Conservation (phyloP, 1,140 invertebrate species). For the Drosophila varians region DNA sequence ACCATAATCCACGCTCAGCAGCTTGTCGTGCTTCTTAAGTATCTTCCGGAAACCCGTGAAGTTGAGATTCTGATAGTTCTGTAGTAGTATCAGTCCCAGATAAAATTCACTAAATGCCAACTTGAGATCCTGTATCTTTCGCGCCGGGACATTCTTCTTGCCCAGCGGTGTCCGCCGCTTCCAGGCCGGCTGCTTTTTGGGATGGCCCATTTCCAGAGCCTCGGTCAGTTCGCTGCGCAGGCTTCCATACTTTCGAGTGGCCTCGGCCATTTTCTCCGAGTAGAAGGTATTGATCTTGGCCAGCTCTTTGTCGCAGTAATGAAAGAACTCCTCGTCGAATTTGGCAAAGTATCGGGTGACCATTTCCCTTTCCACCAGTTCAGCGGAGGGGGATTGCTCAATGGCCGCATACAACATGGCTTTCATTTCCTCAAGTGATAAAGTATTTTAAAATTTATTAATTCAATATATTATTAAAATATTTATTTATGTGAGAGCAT, state of each 20-base stretch:
- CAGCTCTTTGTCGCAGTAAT: constrained; percentile 93
- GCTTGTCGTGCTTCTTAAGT: constrained; percentile 96
- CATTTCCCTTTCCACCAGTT: constrained; percentile 88
- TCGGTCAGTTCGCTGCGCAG: constrained; percentile 89
- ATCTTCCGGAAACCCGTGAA: constrained; percentile 97
- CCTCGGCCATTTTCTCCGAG: constrained; percentile 94
- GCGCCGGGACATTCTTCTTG: constrained; percentile 85
- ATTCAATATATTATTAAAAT: neutral
- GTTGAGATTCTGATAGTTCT: constrained; percentile 92
- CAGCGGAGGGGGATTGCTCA: constrained; percentile 89
- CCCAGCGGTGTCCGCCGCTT: constrained; percentile 86
- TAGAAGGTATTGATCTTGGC: constrained; percentile 95
- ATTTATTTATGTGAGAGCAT: neutral
- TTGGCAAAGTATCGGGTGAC: constrained; percentile 90
- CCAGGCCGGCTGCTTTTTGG: constrained; percentile 78
- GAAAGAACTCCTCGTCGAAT: constrained; percentile 94
- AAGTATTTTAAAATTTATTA: constrained; percentile 1
- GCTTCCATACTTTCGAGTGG: constrained; percentile 91
- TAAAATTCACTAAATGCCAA: constrained; percentile 97
- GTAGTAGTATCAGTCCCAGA: constrained; percentile 91
- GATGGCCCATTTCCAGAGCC: constrained; percentile 83
- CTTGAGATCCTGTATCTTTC: constrained; percentile 93
- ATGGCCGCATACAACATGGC: constrained; percentile 89
- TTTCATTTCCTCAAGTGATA: constrained; percentile 88
- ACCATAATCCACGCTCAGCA: constrained; percentile 86